phyloP scores from a whole-genome alignment of 2,888 invertebrate species.

The Tiphia femorata region DNA sequence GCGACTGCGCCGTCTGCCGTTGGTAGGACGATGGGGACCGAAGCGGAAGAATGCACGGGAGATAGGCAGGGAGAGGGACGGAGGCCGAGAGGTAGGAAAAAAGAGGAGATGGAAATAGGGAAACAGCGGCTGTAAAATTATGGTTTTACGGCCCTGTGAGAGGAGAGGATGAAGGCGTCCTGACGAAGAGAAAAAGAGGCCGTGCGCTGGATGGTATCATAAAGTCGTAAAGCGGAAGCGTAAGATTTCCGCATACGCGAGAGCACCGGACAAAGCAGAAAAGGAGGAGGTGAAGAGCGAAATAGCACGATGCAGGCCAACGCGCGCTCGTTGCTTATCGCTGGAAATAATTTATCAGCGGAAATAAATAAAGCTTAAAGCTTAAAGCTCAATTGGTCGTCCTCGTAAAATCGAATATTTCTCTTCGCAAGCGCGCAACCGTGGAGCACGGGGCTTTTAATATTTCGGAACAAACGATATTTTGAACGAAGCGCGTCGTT shows the following conservation, averaged over 20 bases:
- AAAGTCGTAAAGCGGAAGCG: slow-evolving; percentile 26
- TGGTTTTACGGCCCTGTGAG: slow-evolving; percentile 17
- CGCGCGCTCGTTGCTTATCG: background rate
- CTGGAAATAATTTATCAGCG: too few species aligned
- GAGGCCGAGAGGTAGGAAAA: background rate
- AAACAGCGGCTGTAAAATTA: slow-evolving; percentile 22
- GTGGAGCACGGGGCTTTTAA: too few species aligned
- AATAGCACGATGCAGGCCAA: too few species aligned
- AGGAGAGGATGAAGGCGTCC: slow-evolving; percentile 24
- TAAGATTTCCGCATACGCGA: slow-evolving; percentile 20
- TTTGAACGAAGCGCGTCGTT: too few species aligned
- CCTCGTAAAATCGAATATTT: too few species aligned
- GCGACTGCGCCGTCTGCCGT: background rate
- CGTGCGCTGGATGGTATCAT: slow-evolving; percentile 39
- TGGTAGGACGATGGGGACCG: background rate
- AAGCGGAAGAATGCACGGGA: background rate
- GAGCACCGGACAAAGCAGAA: background rate
- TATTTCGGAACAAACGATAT: too few species aligned
- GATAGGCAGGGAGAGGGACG: too few species aligned
- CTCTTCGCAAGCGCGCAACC: too few species aligned
- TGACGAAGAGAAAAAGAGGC: slow-evolving; percentile 10
- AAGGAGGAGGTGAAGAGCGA: background rate
- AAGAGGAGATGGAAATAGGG: slow-evolving; percentile 6
- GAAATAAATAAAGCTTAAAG: too few species aligned
- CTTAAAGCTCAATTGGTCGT: too few species aligned